Conservation (phyloP, 2,888 invertebrate species). For the Temnothorax unifasciatus region DNA sequence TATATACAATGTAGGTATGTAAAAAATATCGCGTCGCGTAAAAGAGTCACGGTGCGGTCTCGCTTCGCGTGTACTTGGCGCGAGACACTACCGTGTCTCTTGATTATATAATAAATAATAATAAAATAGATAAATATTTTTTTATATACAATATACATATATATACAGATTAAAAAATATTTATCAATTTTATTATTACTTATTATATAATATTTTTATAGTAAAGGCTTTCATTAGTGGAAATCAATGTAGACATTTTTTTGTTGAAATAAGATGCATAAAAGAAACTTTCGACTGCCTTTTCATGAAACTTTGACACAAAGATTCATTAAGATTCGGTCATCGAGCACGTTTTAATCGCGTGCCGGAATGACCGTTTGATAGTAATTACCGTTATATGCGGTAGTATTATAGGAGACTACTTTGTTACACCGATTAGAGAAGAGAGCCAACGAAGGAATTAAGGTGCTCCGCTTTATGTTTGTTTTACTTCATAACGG, state of each 20-base stretch:
- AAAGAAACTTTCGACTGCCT: not conserved
- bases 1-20: not conserved
- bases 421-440: constrained; percentile 44
- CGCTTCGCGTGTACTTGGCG: too few relatives aligned
- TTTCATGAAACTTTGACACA: constrained; percentile 5
- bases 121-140: not conserved
- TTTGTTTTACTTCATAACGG: constrained; percentile 40
- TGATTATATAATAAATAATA: not conserved
- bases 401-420: constrained; percentile 24
- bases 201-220: not conserved
- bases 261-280: not conserved
- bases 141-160: not conserved
- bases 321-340: constrained; percentile 18
- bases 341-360: constrained; percentile 16
- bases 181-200: constrained; percentile 2
- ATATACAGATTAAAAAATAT: too few relatives aligned
- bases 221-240: too few relatives aligned
- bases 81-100: too few relatives aligned
- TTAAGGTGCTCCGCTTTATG: constrained; percentile 11
- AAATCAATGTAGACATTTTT: not conserved
- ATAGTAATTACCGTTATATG: constrained; percentile 30
- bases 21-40: too few relatives aligned
- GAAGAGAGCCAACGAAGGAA: not conserved
- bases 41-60: too few relatives aligned
- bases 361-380: not conserved